Conservation (phyloP, 2,113 vertebrate species). For the Nothocercus julius region DNA sequence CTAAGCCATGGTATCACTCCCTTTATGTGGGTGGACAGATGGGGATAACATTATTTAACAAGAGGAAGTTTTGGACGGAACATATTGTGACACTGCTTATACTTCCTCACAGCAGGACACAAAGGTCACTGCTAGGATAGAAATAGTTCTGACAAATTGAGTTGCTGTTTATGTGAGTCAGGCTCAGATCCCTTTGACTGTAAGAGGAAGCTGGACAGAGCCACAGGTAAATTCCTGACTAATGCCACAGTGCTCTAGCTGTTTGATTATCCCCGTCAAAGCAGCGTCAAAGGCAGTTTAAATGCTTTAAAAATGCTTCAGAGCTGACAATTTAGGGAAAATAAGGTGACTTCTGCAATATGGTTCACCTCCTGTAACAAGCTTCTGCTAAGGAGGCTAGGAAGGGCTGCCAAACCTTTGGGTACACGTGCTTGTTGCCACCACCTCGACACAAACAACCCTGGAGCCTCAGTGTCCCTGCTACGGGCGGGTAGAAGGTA, state of each 20-base stretch:
- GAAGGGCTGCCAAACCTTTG: neutral
- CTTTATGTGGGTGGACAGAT: neutral
- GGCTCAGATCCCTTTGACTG: neutral
- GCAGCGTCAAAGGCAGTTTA: neutral
- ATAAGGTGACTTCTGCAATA: neutral
- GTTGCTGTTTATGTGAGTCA: neutral
- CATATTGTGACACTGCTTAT: neutral
- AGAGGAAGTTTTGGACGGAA: neutral
- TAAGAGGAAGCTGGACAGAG: neutral
- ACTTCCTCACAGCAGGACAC: neutral
- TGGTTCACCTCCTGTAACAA: neutral
- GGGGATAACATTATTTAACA: neutral
- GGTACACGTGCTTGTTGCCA: neutral
- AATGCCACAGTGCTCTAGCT: neutral
- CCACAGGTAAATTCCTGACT: neutral
- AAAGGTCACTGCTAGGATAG: neutral
- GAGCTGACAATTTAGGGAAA: neutral
- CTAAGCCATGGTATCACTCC: neutral
- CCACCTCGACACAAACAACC: no score
- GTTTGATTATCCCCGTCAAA: neutral
- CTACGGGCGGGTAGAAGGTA: neutral
- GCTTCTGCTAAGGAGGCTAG: neutral
- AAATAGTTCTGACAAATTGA: neutral
- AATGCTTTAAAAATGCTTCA: no score
- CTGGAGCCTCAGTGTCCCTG: neutral